Base-by-base conservation (phyloP, 2,113 vertebrate genomes). In the Hyperopisus bebe region DNA sequence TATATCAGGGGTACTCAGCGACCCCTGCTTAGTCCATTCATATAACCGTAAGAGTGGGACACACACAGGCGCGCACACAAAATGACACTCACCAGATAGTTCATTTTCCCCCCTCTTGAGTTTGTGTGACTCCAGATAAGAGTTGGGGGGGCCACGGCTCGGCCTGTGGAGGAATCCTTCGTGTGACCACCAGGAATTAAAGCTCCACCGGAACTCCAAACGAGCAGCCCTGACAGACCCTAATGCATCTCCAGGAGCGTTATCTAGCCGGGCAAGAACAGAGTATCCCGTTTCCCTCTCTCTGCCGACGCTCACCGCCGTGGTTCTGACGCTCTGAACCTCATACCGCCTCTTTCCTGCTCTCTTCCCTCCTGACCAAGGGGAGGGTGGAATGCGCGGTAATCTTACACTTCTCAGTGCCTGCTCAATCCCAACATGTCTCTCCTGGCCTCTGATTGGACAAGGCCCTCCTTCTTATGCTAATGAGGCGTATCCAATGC, bases 371-470 rank as follows among this genome's bases (percentile, higher is more conserved):
- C 77, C 86, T 35, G 42, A 55, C 70, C 88, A 90, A 50, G 91
- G 89, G 92, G 90, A 90, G 91, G 91, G 91, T 92, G 91, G 89
- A 92, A 91, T 90, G 91, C 86, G 58, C 58, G 35, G 95, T 92
- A 96, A 96, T 90, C 91, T 47, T 91, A 96, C 93, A 95, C 95
- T 91, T 92, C 94, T 93, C 83, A 92, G 92, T 94, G 95, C 94
- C 95, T 92, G 90, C 89, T 93, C 91, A 91, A 92, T 93, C 93
- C 93, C 93, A 91, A 94, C 91, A 92, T 92, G 94, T 92, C 93
- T 88, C 39, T 92, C 88, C 91, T 89, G 35, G 89, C 89, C 53
- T 84, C 88, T 89, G 92, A 95, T 94, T 95, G 94, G 94, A 92
- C 53, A 48, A 85, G 66, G 88, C 83, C 86, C 89, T 91, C 92